Conservation (phyloP, 1,140 invertebrate species). For the Parapsyche elsis region DNA sequence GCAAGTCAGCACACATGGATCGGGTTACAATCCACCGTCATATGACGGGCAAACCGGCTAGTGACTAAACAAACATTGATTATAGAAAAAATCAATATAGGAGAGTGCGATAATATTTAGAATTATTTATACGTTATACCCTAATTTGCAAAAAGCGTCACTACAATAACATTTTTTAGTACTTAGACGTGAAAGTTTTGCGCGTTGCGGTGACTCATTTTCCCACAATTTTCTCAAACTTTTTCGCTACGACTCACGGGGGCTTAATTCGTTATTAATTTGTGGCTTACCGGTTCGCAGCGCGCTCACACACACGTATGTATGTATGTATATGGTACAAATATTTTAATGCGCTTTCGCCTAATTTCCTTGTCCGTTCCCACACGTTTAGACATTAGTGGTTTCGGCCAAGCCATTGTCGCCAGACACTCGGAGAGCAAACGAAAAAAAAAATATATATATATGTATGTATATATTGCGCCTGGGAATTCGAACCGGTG, state of each 20-base stretch:
- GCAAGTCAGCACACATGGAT: too few relatives aligned
- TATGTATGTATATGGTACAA: background rate
- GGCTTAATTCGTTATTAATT: constrained; percentile 36
- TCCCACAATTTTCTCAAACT: constrained; percentile 5
- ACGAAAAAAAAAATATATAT: constrained; percentile 39
- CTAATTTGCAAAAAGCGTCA: too few relatives aligned
- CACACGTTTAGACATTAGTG: constrained; percentile 53
- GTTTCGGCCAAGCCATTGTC: constrained; percentile 41
- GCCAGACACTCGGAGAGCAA: background rate
- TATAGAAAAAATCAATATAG: too few relatives aligned
- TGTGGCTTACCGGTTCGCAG: constrained; percentile 24
- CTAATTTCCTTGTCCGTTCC: constrained; percentile 51
- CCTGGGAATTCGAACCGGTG: constrained; percentile 36
- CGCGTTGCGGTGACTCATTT: background rate
- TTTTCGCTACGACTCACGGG: background rate
- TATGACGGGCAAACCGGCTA: too few relatives aligned
- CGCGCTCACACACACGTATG: background rate
- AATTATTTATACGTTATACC: too few relatives aligned
- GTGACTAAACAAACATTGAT: too few relatives aligned
- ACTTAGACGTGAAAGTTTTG: background rate
- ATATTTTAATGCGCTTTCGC: constrained; percentile 48
- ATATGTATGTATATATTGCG: too few relatives aligned
- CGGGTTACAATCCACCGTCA: too few relatives aligned
- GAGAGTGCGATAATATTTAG: too few relatives aligned
- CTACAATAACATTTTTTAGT: too few relatives aligned